A percentile compares a stretch with the other conserved stretches of the same genome.
Conservation (phyloP, 2,888 invertebrate genomes). For the Ophraella communa region DNA sequence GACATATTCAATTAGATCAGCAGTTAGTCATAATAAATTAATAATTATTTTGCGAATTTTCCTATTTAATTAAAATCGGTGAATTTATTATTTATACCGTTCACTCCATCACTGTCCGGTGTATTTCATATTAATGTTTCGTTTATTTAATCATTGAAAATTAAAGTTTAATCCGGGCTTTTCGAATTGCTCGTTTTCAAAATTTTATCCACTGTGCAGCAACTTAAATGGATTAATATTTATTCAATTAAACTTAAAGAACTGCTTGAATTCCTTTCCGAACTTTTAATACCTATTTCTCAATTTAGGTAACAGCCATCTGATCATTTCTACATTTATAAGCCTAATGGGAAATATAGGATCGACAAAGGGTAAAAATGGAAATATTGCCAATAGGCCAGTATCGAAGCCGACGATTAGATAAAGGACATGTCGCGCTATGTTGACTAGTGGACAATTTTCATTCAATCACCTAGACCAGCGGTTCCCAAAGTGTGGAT, state of each 20-base stretch:
- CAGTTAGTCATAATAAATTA: neutral
- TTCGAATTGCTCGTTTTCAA: neutral
- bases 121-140: no score
- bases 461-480: no score
- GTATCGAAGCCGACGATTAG: neutral
- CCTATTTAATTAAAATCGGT: no score
- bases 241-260: neutral
- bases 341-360: neutral
- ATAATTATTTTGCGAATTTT: no score
- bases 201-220: neutral
- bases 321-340: conserved; percentile 1
- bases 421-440: no score
- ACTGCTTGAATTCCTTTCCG: neutral
- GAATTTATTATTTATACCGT: no score
- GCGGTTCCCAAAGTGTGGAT: no score
- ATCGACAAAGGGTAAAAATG: conserved; percentile 3
- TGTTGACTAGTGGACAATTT: no score
- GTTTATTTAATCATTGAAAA: no score
- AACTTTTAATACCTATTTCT: conserved; percentile 9
- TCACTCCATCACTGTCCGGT: no score
- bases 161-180: neutral
- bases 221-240: neutral
- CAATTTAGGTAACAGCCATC: neutral
- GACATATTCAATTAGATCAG: conserved; percentile 17
- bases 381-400: neutral